These are phyloP conservation scores for Quiscalus mexicanus DNA, from an alignment of 2,113 vertebrate species.

Conservation along the genomic window DNA sequence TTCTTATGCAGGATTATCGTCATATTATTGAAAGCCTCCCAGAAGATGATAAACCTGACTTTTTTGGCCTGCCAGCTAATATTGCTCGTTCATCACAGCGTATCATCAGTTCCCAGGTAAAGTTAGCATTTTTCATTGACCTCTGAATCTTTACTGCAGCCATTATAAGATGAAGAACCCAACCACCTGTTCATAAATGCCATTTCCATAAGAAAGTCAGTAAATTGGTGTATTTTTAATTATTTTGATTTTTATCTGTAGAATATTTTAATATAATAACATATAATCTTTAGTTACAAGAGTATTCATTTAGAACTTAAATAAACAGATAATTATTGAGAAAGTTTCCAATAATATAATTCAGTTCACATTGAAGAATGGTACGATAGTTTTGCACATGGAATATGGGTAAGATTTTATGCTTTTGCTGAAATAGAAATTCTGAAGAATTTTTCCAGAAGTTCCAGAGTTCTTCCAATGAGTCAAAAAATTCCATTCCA, in stretches of 20 bases:
- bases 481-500: neutral
- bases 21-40: constrained; percentile 89
- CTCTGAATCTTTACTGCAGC: neutral
- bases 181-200: neutral
- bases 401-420: neutral
- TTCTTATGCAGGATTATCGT: constrained; percentile 86
- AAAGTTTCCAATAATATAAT: neutral
- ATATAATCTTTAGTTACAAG: neutral
- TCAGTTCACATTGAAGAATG: neutral
- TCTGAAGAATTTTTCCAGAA: neutral
- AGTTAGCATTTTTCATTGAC: neutral
- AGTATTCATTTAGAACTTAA: neutral
- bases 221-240: neutral
- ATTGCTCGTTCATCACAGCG: constrained; percentile 93
- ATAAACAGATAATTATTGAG: neutral
- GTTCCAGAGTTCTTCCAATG: neutral
- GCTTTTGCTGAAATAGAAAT: neutral
- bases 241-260: neutral
- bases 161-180: neutral
- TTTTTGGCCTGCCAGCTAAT: constrained; percentile 95
- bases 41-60: constrained; percentile 92
- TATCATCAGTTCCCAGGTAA: constrained; percentile 92
- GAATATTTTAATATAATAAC: neutral
- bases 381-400: neutral
- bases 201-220: neutral